Percentiles rank a stretch among this genome's conserved stretches.
phyloP scores from a whole-genome alignment of 2,797 vertebrate genomes.

The Hemitrygon akajei region DNA sequence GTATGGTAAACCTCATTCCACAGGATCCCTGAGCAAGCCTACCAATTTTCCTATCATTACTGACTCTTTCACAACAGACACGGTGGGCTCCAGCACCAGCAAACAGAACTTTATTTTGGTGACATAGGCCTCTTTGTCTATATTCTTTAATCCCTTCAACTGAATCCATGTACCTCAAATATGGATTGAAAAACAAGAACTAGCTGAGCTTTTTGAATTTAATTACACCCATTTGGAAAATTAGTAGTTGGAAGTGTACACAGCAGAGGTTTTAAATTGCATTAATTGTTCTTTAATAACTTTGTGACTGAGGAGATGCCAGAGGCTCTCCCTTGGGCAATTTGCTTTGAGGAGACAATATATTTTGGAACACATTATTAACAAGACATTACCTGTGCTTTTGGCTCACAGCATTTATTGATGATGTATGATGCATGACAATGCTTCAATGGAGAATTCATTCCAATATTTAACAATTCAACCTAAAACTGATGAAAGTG shows the following conservation, averaged over 20 bases:
- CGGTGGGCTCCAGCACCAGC: neutral
- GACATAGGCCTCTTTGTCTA: neutral
- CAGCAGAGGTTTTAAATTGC: slow-evolving; percentile 13
- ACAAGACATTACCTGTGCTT: slow-evolving; percentile 26
- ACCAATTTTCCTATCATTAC: too few species aligned
- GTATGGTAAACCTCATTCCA: neutral
- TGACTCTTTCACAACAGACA: neutral
- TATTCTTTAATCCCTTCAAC: neutral
- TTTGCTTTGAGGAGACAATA: neutral
- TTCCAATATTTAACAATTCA: slow-evolving; percentile 26
- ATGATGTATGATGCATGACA: neutral
- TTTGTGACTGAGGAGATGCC: neutral
- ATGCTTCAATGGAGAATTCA: slow-evolving; percentile 9
- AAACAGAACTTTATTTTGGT: neutral
- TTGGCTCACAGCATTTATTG: slow-evolving; percentile 18
- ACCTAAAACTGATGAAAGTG: slow-evolving; percentile 9
- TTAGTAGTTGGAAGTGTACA: neutral
- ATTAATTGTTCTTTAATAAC: slow-evolving; percentile 15
- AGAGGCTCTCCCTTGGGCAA: neutral
- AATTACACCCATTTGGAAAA: neutral
- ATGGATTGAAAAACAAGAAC: neutral
- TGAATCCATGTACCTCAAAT: neutral
- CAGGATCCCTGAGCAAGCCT: neutral
- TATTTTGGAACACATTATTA: slow-evolving; percentile 5
- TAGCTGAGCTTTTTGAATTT: neutral